Conservation (phyloP, 2,113 vertebrate genomes). For the Lamprologus ornatipinnis region DNA sequence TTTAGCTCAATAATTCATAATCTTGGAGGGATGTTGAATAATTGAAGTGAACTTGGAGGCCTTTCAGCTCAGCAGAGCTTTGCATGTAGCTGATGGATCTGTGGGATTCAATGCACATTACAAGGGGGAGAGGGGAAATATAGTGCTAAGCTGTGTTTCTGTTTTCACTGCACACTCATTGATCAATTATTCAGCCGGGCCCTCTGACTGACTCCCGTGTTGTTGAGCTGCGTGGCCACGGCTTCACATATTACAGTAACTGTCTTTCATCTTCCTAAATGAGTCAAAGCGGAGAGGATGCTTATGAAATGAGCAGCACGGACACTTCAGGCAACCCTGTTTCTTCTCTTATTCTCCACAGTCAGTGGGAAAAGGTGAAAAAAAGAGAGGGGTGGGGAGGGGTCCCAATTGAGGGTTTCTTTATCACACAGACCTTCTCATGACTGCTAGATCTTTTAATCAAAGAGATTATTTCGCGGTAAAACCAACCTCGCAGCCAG, state of each 20-base stretch:
- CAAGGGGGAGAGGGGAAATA: slow-evolving; percentile 64
- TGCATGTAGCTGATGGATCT: slow-evolving; percentile 76
- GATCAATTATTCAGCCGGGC: slow-evolving; percentile 75
- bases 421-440: slow-evolving; percentile 55
- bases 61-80: slow-evolving; percentile 75
- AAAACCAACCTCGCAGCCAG: slow-evolving; percentile 57
- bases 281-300: slow-evolving; percentile 41
- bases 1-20: slow-evolving; percentile 80
- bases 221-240: slow-evolving; percentile 33
- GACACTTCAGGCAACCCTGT: slow-evolving; percentile 38
- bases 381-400: background rate
- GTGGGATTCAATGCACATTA: slow-evolving; percentile 72
- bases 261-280: slow-evolving; percentile 62
- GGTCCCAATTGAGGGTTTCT: slow-evolving; percentile 27
- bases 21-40: slow-evolving; percentile 78
- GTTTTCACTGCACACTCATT: slow-evolving; percentile 71
- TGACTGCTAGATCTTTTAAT: slow-evolving; percentile 60
- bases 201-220: slow-evolving; percentile 53
- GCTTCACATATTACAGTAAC: slow-evolving; percentile 51
- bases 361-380: slow-evolving; percentile 34
- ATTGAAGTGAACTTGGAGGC: slow-evolving; percentile 81
- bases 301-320: slow-evolving; percentile 42
- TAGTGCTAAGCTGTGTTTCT: slow-evolving; percentile 78
- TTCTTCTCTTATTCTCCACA: slow-evolving; percentile 28
- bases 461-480: slow-evolving; percentile 64